Base-by-base conservation (phyloP, 2,113 vertebrate genomes). In the Thermophis baileyi region DNA sequence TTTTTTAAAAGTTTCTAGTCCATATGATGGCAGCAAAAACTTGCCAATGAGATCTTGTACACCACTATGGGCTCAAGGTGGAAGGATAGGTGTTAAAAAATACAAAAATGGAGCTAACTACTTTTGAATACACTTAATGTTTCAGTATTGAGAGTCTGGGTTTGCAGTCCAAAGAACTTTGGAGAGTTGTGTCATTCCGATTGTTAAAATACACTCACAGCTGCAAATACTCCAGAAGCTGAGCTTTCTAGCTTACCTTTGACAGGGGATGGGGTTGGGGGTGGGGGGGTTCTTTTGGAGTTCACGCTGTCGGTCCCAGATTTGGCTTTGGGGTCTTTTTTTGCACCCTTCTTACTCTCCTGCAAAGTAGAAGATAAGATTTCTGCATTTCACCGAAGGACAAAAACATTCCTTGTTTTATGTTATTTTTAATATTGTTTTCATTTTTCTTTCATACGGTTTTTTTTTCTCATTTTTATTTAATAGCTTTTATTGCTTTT, bases 321-420 rank as follows among this genome's bases (percentile, higher is more conserved):
- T 94, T 97, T 98, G 0, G 96, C 0, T 14, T 97, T 97, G 87
- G 96, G 97, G n/a, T 91, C 96, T 93, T 94, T 98, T 10, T 12
- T 95, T 95, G 97, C 97, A 6, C 49, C 92, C 94, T 97, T 98
- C 85, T 96, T 98, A 57, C 24, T 27, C 6, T 96, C 97, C 97
- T 98, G 95, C 1, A 1, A 93, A 93, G 85, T n/a, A 94, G 88
- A 86, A 12, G 20, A 93, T 69, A 94, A 94, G 53, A 10, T 1
- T 20, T 94, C 95, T 88, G 57, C 53, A 50, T 51, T 88, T 51
- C 86, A 0, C 88, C 22, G 57, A 0, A 88, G 40, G n/a, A n/a
- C 10, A 47, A 30, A 9, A 11, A 22, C 74, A 9, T 81, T 35
- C 14, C n/a, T 40, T 40, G 69, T 40, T 8, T 14, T 6, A 3